Base-by-base conservation (phyloP, 2,113 vertebrate species). In the Pelobates fuscus region DNA sequence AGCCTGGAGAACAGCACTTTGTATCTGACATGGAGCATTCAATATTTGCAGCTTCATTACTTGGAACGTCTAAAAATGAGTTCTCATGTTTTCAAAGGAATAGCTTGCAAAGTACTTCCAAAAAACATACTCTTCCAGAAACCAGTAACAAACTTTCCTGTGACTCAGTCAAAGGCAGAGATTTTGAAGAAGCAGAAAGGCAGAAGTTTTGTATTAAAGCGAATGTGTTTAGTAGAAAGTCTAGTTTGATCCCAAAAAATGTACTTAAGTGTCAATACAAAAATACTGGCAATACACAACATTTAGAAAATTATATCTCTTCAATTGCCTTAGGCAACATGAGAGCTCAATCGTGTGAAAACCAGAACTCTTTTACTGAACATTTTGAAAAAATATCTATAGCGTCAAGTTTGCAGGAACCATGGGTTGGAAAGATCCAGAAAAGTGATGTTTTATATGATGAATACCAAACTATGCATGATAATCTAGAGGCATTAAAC, bases 31-130 rank as follows among this genome's bases (percentile, higher is more conserved):
- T 66, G 27, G 24, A 23, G 49, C 43, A 21, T 76, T 44, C 54
- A 75, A 75, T 26, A 17, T 6, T 52, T 29, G 63, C 30, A 29
- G 20, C 32, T 46, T 75, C 63, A 46, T 76, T 67, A 49, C 37
- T 43, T 14, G 52, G 52, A 46, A 49, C 14, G 0, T 8, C 63
- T 32, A 44, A 32, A 49, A 60, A 60, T 60, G 63, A 59, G 7
- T 74, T 65, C n/a, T 46, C 25, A 32, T 57, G 14, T 76, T 59
- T 54, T 52, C 43, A 30, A 10, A 60, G 5, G 54, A 12, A 27
- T 18, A 65, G 32, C 54, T 59, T 74, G 24, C 61, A 52, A 63
- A 62, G 41, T 17, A 49, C 44, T 52, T 62, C 57, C 44, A 18
- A 23, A 71, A 60, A n/a, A 58, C 25, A 7, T 5, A 23, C 27